These are phyloP conservation scores for Tinea trinotella DNA, from an alignment of 2,888 invertebrate species.

Conservation along the genomic window DNA sequence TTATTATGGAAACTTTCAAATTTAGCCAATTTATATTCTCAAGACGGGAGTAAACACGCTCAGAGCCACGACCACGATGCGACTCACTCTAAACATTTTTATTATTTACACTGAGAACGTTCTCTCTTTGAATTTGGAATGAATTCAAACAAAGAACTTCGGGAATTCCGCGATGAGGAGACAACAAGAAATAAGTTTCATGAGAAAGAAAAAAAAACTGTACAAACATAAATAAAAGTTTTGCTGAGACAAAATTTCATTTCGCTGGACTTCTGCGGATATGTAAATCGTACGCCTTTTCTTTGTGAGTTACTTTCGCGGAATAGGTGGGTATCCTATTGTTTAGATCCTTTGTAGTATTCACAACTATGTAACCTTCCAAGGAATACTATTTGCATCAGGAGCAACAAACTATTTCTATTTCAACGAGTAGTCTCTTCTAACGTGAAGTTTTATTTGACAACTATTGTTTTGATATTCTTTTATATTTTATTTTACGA, in stretches of 20 bases:
- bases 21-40: slow-evolving; percentile 46
- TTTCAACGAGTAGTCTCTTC: background rate
- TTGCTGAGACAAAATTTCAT: slow-evolving; percentile 9
- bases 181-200: slow-evolving; percentile 2
- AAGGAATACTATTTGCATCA: slow-evolving; percentile 5
- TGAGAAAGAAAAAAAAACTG: background rate
- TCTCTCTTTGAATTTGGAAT: slow-evolving; percentile 20
- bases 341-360: slow-evolving; percentile 8
- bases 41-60: slow-evolving; percentile 34
- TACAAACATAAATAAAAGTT: slow-evolving; percentile 7
- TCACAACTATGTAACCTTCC: slow-evolving; percentile 3
- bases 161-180: slow-evolving; percentile 18
- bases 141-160: slow-evolving; percentile 21
- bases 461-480: background rate
- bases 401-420: background rate
- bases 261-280: slow-evolving; percentile 10
- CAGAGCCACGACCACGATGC: slow-evolving; percentile 28
- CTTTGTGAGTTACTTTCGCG: slow-evolving; percentile 1
- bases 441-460: background rate
- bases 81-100: slow-evolving; percentile 33
- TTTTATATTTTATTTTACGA: too few species aligned
- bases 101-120: slow-evolving; percentile 36
- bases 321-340: background rate
- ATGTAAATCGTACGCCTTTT: slow-evolving; percentile 12
- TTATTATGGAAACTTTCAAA: slow-evolving; percentile 31